Base-by-base conservation (phyloP, 2,113 vertebrate species). In the Apaloderma vittatum region DNA sequence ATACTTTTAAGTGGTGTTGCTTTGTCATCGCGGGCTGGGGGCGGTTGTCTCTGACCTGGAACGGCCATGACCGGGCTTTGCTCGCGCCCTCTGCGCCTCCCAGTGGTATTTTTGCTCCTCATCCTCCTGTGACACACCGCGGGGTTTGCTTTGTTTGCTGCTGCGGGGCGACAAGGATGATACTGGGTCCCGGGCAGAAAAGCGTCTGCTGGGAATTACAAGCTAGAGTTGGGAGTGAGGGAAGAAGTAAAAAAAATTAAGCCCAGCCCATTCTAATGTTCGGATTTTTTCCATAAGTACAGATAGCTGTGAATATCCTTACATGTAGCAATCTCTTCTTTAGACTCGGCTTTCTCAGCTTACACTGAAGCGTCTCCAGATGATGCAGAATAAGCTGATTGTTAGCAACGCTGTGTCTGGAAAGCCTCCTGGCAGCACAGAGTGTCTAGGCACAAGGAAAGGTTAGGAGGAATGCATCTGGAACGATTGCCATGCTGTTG, bases 21-120 rank as follows among this genome's bases (percentile, higher is more conserved):
- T 82, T 94, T 94, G 58, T 80, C 65, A 10, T 43, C 79, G 86
- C 83, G 79, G 92, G 51, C 86, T 59, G 36, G 74, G 48, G 73
- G 46, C 72, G 9, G 61, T 36, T 59, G 13, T 55, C 27, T 37
- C 46, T 90, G 67, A 52, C 65, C 48, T 43, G 71, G 45, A 34
- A n/a, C 40, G 37, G 63, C 12, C 52, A 12, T 37, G 43, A 37
- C 24, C 37, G 58, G 9, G 57, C 29, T 98, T 98, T 98, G 78
- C 67, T 66, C 95, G 92, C 91, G 15, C 77, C 90, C 49, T 48
- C 82, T 52, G 66, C 96, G 97, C 97, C 97, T 97, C 90, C 96
- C 96, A 59, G 97, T 97, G 97, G 97, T 55, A 21, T 24, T 85
- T 96, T 30, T 20, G 8, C 52, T 88, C 24, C 45, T 73, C 68